These are phyloP conservation scores for Enteromius paludinosus DNA, from an alignment of 2,797 vertebrate genomes.

Conservation along the genomic window DNA sequence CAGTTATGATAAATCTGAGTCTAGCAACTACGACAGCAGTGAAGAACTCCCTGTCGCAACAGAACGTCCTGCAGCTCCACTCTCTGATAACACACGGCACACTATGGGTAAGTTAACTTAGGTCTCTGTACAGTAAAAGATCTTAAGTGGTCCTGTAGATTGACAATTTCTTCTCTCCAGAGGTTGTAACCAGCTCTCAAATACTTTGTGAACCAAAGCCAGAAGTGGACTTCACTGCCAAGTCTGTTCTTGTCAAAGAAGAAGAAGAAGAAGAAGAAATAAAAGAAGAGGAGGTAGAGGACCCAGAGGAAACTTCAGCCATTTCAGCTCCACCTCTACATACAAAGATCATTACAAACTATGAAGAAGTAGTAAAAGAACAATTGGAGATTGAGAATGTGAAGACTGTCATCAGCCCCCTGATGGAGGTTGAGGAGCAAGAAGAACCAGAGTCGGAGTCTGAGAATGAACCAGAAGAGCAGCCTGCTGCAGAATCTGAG, in stretches of 20 bases:
- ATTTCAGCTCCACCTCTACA: slow-evolving; percentile 40
- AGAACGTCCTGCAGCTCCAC: slow-evolving; percentile 49
- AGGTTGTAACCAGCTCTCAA: slow-evolving; percentile 53
- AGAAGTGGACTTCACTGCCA: slow-evolving; percentile 70
- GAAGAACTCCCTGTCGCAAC: slow-evolving; percentile 49
- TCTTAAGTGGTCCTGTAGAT: slow-evolving; percentile 50
- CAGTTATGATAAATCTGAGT: slow-evolving; percentile 49
- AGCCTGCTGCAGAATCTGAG: slow-evolving; percentile 1
- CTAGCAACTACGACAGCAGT: slow-evolving; percentile 39
- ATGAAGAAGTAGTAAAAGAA: slow-evolving; percentile 32
- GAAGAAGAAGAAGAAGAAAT: slow-evolving; percentile 65
- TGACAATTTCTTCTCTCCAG: slow-evolving; percentile 41
- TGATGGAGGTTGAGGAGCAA: slow-evolving; percentile 49
- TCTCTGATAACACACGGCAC: slow-evolving; percentile 64
- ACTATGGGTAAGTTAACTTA: slow-evolving; percentile 68
- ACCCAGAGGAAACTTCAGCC: slow-evolving; percentile 52
- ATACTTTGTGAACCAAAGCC: slow-evolving; percentile 66
- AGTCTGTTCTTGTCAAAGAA: slow-evolving; percentile 76
- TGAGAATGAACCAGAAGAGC: slow-evolving; percentile 65
- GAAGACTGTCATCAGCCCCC: slow-evolving; percentile 12
- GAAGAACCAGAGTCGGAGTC: slow-evolving; percentile 63
- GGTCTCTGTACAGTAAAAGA: not conserved
- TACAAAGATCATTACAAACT: slow-evolving; percentile 12
- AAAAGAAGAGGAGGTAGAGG: slow-evolving; percentile 56
- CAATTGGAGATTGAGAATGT: not conserved